phyloP scores from a whole-genome alignment of 2,888 invertebrate genomes.

The Petrophora chlorosata region DNA sequence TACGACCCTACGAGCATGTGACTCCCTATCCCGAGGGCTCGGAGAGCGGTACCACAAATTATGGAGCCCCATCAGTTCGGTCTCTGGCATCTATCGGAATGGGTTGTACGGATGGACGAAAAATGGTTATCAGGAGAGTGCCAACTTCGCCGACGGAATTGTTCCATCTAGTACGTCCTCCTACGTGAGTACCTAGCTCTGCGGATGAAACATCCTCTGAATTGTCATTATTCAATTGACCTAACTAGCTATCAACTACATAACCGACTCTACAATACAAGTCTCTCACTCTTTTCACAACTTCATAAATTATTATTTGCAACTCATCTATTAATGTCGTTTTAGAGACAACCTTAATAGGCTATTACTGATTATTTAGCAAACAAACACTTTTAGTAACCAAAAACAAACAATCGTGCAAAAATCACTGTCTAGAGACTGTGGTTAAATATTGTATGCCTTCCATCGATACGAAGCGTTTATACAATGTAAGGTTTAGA shows the following conservation, averaged over 20 bases:
- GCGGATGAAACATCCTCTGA: conserved; percentile 68
- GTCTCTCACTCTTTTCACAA: conserved; percentile 33
- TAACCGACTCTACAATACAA: conserved; percentile 15
- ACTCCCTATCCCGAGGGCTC: conserved; percentile 81
- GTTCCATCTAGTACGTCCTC: conserved; percentile 93
- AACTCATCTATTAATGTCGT: no score
- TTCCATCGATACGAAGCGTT: neutral
- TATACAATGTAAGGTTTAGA: neutral
- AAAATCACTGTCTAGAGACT: no score
- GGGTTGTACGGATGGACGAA: conserved; percentile 94
- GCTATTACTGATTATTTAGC: no score
- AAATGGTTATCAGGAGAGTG: conserved; percentile 92
- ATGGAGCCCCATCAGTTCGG: conserved; percentile 88
- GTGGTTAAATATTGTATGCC: no score
- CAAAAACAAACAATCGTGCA: no score
- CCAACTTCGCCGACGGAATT: conserved; percentile 94
- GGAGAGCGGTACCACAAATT: conserved; percentile 85
- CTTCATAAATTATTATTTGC: neutral
- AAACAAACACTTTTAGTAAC: no score
- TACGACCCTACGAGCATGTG: conserved; percentile 78
- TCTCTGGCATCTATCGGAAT: conserved; percentile 93
- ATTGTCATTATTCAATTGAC: conserved; percentile 77
- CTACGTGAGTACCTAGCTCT: conserved; percentile 87
- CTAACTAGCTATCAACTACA: conserved; percentile 47
- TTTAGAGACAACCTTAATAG: neutral